Conservation (phyloP, 2,113 vertebrate genomes). For the Ammospiza caudacuta region DNA sequence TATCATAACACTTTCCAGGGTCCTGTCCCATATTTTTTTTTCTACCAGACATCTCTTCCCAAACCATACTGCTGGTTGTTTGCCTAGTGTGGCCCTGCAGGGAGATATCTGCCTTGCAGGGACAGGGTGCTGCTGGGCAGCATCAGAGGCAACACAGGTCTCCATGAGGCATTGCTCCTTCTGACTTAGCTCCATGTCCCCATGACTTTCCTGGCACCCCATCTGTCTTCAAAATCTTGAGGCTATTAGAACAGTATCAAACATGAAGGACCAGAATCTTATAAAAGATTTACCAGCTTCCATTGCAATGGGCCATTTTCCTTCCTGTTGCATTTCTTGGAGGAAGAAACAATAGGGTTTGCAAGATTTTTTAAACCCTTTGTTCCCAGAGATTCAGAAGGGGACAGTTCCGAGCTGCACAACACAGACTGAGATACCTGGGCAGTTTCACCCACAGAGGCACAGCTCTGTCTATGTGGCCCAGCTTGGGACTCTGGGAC, state of each 20-base stretch:
- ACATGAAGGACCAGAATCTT: neutral
- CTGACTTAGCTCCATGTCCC: fast-evolving
- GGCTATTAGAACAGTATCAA: neutral
- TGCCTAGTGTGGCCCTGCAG: neutral
- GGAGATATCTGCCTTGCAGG: neutral
- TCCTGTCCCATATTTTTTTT: neutral
- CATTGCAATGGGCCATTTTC: neutral
- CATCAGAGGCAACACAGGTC: fast-evolving
- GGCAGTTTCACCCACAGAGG: neutral
- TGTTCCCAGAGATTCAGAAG: neutral
- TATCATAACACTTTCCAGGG: neutral
- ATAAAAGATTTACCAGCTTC: neutral
- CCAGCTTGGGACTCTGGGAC: neutral
- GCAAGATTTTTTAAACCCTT: neutral
- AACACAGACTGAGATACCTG: neutral
- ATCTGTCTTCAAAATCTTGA: neutral
- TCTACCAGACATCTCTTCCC: neutral
- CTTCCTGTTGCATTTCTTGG: neutral
- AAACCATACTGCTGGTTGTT: neutral
- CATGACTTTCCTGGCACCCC: neutral
- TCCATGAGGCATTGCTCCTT: neutral
- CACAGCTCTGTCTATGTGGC: neutral
- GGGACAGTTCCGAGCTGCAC: neutral
- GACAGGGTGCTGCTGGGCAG: neutral
- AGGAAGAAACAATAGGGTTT: neutral